A percentile compares a stretch with the other conserved stretches of the same genome.
phyloP scores from a whole-genome alignment of 2,797 vertebrate species.

The Hemitrygon akajei region DNA sequence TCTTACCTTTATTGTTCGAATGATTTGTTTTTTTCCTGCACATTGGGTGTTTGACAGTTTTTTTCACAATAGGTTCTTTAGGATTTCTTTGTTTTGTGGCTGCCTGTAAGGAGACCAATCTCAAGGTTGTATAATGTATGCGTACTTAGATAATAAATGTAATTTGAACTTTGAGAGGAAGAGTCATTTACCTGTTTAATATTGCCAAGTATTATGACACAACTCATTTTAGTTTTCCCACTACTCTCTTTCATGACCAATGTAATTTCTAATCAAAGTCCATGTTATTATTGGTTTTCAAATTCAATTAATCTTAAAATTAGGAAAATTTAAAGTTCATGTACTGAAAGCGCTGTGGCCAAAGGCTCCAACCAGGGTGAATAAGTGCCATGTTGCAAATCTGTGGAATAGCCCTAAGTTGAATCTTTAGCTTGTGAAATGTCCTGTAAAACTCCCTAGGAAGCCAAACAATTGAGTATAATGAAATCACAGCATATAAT shows the following conservation, averaged over 20 bases:
- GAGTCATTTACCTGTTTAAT: not conserved
- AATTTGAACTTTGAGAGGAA: no score
- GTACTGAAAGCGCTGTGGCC: not conserved
- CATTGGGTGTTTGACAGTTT: no score
- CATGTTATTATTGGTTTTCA: not conserved
- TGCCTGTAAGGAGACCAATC: no score
- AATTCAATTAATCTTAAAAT: not conserved
- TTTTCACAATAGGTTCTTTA: no score
- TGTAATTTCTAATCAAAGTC: not conserved
- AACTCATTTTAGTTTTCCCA: not conserved
- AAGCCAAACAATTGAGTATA: not conserved
- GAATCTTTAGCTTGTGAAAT: not conserved
- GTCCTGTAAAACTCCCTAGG: not conserved
- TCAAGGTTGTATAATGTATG: no score
- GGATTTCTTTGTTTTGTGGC: no score
- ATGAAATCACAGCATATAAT: not conserved
- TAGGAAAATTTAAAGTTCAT: not conserved
- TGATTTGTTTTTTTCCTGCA: no score
- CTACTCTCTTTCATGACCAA: no score
- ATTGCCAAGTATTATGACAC: not conserved
- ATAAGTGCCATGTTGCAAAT: not conserved
- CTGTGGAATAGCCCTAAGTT: not conserved
- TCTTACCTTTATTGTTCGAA: no score
- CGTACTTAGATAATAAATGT: no score
- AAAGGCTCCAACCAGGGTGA: not conserved